Evolutionary conservation across 2,888 invertebrate genomes (phyloP), one percentile per base, ranked within the genome.

Genomic region (Cephus spinipes): DNA sequence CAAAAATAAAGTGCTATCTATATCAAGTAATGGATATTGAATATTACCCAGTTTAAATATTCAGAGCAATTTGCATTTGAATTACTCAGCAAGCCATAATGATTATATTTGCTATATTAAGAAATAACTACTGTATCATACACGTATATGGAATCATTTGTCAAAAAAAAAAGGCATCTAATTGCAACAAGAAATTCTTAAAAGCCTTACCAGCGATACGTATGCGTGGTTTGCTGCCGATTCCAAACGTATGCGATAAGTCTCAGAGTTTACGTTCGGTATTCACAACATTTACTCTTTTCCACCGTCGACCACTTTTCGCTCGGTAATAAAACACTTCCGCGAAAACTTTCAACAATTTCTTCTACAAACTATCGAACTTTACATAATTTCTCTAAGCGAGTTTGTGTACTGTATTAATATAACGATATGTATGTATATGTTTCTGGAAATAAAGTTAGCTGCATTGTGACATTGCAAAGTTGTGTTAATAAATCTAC

Each of bases 31-130:
- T 40, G 15, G 40, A 6, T 12, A 36, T 40, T 40, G 40, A 40
- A 40, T 40, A 40, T 85, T 83, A 87, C 84, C 86, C 75, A 84
- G 73, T 85, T 87, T 78, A 76, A 80, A 73, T 79, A 81, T 80
- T 84, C 78, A 77, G 81, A 79, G 82, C 83, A 86, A 85, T 87
- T 87, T 85, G 82, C 86, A 84, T 86, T 85, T 80, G 85, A 85
- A 76, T 73, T 77, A 12, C 77, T 75, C 77, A 40, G 40, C 15
- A 2, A 40, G 15, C 15, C 15, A 15, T 15, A 6, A 15, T 40
- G 15, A 40, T 15, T 40, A 15, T 15, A 40, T 40, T 15, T 40
- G 15, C 15, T 40, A 15, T 40, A 40, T 40, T 40, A 40, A 6
- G 40, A 15, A 15, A 6, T 15, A 6, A 40, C 15, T 40, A 15